phyloP scores from a whole-genome alignment of 1,140 invertebrate genomes.

The Danaus melanippus region DNA sequence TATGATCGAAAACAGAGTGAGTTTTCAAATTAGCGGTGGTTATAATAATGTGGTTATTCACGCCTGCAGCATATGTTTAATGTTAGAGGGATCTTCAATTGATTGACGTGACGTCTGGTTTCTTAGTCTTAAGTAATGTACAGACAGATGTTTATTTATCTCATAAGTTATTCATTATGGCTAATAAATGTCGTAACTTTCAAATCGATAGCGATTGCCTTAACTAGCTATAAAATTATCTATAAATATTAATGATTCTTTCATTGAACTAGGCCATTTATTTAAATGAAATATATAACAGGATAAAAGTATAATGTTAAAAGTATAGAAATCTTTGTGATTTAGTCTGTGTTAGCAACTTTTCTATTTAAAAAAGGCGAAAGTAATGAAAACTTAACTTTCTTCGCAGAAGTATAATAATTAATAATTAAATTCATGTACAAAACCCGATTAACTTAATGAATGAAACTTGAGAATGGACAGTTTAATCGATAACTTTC shows the following conservation, averaged over 20 bases:
- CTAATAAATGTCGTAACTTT: slow-evolving; percentile 49
- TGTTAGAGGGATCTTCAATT: slow-evolving; percentile 54
- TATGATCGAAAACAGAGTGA: slow-evolving; percentile 2
- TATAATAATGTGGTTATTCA: slow-evolving; percentile 53
- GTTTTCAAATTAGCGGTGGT: slow-evolving; percentile 27
- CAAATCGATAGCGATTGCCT: slow-evolving; percentile 17
- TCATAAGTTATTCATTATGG: slow-evolving; percentile 47
- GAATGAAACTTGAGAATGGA: slow-evolving; percentile 1
- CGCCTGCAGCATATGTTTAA: slow-evolving; percentile 56
- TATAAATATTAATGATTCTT: no score
- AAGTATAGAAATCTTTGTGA: no score
- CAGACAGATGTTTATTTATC: slow-evolving; percentile 45
- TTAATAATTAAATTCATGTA: no score
- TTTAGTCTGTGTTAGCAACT: no score
- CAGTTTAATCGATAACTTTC: no score
- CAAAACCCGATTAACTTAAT: neutral
- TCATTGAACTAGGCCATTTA: no score
- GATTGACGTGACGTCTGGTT: slow-evolving; percentile 61
- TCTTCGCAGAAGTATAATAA: no score
- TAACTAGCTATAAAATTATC: no score
- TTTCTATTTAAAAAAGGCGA: no score
- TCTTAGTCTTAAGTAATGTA: slow-evolving; percentile 39
- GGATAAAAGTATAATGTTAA: no score
- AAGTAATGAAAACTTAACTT: no score
- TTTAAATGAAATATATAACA: no score